These are phyloP conservation scores for Hestina assimilis DNA, from an alignment of 1,140 invertebrate genomes.

Conservation along the genomic window DNA sequence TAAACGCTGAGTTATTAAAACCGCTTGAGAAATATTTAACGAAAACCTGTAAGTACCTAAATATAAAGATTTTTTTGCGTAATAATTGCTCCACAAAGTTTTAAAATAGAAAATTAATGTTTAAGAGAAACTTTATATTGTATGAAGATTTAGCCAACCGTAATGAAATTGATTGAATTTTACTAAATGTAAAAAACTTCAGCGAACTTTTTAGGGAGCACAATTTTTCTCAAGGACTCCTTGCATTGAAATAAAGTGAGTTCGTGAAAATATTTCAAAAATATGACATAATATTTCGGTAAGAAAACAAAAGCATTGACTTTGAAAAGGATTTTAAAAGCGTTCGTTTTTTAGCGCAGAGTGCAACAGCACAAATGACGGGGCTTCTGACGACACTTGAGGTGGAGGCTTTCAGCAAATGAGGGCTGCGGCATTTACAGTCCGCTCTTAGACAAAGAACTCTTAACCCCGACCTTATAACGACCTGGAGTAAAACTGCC, in stretches of 20 bases:
- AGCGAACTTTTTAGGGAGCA: background rate
- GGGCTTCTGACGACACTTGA: constrained; percentile 51
- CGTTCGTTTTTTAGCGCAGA: background rate
- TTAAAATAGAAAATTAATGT: too few species aligned
- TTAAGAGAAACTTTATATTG: too few species aligned
- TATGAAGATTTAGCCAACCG: too few species aligned
- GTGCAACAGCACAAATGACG: constrained; percentile 36
- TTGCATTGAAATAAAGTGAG: background rate
- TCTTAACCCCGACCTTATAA: constrained; percentile 14
- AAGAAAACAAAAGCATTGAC: background rate
- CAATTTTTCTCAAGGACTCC: background rate
- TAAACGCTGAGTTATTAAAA: too few species aligned
- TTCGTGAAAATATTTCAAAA: background rate
- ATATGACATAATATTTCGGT: background rate
- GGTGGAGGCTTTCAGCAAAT: constrained; percentile 29
- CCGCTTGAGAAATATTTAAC: too few species aligned
- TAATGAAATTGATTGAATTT: too few species aligned
- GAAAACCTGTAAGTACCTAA: too few species aligned
- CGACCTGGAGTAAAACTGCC: background rate
- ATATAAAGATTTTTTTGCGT: too few species aligned
- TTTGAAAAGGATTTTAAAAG: constrained; percentile 1
- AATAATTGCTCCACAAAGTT: too few species aligned
- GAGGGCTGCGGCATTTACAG: constrained; percentile 27
- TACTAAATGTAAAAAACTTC: too few species aligned
- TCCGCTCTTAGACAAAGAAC: constrained; percentile 22